Evolutionary conservation across 2,888 invertebrate species (phyloP).

Genomic region (Globia sparganii): DNA sequence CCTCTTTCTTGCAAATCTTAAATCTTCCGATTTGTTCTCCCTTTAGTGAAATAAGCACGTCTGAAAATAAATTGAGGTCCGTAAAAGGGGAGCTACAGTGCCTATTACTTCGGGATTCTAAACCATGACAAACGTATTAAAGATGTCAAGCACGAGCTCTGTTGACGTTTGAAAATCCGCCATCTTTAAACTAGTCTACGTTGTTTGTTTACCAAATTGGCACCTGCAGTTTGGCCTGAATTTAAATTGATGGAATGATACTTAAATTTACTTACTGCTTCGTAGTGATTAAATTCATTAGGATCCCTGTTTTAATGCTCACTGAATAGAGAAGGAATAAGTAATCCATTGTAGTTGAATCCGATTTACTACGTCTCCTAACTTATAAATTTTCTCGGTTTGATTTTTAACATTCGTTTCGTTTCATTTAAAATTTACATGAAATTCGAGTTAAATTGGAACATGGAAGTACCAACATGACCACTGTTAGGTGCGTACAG

Average conservation of each 20-base stretch:
- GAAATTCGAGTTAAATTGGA: not conserved
- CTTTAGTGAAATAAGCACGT: slow-evolving; percentile 62
- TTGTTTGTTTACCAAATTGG: slow-evolving; percentile 60
- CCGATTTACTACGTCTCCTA: not conserved
- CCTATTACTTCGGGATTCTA: slow-evolving; percentile 63
- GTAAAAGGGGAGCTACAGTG: slow-evolving; percentile 61
- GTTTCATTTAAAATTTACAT: not conserved
- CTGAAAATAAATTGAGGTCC: slow-evolving; percentile 67
- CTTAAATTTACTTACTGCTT: slow-evolving; percentile 36
- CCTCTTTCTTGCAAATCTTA: not conserved
- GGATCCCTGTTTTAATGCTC: slow-evolving; percentile 16
- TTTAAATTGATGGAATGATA: slow-evolving; percentile 49
- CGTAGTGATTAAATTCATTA: slow-evolving; percentile 51
- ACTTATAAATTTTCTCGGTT: not conserved
- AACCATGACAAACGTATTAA: slow-evolving; percentile 63
- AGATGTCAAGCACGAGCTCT: slow-evolving; percentile 68
- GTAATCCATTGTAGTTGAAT: slow-evolving; percentile 13
- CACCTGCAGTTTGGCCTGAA: slow-evolving; percentile 48
- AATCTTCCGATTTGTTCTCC: slow-evolving; percentile 18
- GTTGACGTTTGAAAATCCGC: slow-evolving; percentile 58
- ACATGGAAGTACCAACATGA: not conserved
- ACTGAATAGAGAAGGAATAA: slow-evolving; percentile 7
- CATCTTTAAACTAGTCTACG: slow-evolving; percentile 65
- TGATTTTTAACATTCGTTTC: not conserved
- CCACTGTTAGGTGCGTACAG: not conserved